Evolutionary conservation across 2,797 vertebrate genomes (phyloP), one percentile per base, ranked within the genome.

Genomic region (Thalassophryne amazonica): DNA sequence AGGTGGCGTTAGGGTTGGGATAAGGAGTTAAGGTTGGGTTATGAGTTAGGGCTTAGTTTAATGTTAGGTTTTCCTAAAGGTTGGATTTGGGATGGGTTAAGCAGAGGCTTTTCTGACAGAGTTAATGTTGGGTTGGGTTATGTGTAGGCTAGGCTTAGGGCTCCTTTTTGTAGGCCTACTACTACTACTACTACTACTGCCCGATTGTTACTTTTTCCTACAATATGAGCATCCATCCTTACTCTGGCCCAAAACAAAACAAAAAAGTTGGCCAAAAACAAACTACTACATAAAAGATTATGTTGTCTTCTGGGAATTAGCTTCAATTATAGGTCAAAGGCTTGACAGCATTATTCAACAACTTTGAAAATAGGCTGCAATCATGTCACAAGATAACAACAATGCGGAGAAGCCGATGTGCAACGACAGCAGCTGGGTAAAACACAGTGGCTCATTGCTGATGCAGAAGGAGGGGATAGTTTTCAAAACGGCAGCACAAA

Each of bases 291-390:
- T 53, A 38, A 79, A 64, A 74, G 48, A 68, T 45, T 30, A 72
- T 39, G 43, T 23, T 29, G 47, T 60, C 53, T 55, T 58, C 20
- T 3, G 17, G 56, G 43, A 19, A 48, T 65, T 23, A 4, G 20
- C 33, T 45, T 70, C 64, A 73, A 59, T 73, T 68, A 60, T 66
- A 54, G 76, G 75, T 81, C 73, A 84, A 66, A 64, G 27, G 36
- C 63, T 69, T 55, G 62, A 73, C 53, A 59, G 60, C 13, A 17
- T 72, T 69, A 73, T 78, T 60, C 74, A 60, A 50, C 52, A 62
- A 60, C 70, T 65, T 68, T 69, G 43, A 71, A 77, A 68, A 65
- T 52, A 60, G 69, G 69, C 35, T 53, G 54, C 60, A 58, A 61
- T 48, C 28, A 23, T 72, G 70, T 72, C 69, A 78, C 59, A 61